Percentiles rank a stretch among this genome's conserved stretches.
Evolutionary conservation across 2,797 vertebrate species (phyloP).

Genomic region (Acropternis orthonyx): DNA sequence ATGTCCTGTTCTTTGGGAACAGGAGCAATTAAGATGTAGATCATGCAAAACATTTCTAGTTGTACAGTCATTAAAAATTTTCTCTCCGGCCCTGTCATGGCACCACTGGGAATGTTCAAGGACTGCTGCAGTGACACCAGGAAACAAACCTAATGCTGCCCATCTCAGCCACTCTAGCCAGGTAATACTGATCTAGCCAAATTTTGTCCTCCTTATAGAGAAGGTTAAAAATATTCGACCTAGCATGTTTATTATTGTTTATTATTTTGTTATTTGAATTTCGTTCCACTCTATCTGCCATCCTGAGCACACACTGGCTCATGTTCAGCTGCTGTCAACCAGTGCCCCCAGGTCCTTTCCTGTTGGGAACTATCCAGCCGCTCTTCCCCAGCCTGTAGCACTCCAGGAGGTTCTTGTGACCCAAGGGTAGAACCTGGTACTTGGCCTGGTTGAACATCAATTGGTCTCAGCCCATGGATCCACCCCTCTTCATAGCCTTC

Average conservation of each 20-base stretch:
- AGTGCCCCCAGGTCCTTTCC: too few species aligned
- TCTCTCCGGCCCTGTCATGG: background rate
- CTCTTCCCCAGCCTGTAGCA: too few species aligned
- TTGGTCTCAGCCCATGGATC: too few species aligned
- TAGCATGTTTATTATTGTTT: background rate
- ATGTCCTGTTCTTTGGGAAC: conserved; percentile 26
- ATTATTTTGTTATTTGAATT: background rate
- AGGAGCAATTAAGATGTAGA: conserved; percentile 34
- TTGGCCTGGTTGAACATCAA: too few species aligned
- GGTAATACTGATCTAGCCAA: background rate
- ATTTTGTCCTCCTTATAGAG: background rate
- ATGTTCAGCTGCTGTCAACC: too few species aligned
- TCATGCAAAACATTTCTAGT: conserved; percentile 20
- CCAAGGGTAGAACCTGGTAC: too few species aligned
- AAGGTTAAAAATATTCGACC: background rate
- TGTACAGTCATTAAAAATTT: conserved; percentile 15
- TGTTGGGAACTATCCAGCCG: too few species aligned
- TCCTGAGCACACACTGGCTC: too few species aligned
- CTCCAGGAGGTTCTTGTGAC: too few species aligned
- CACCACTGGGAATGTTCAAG: conserved; percentile 1
- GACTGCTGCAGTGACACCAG: background rate
- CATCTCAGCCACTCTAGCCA: background rate
- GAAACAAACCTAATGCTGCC: background rate
- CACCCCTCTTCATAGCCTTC: too few species aligned
- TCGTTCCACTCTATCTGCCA: background rate